phyloP scores from a whole-genome alignment of 2,888 invertebrate species.

The Tanytarsus gracilentus region DNA sequence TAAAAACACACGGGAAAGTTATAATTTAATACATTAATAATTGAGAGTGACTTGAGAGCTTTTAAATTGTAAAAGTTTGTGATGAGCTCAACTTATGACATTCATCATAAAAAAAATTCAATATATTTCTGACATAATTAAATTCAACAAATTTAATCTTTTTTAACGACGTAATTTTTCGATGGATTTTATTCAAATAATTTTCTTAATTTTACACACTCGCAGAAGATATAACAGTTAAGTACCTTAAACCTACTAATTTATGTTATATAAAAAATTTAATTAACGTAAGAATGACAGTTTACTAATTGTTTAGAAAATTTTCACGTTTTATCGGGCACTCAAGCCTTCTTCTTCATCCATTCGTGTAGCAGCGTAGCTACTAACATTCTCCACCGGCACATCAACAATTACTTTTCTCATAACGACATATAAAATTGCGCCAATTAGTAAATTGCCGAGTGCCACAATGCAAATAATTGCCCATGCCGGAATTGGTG shows the following conservation, averaged over 20 bases:
- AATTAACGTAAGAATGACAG: conserved; percentile 21
- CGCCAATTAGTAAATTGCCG: conserved; percentile 61
- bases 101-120: not conserved
- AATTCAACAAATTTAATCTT: too few species aligned
- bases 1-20: not conserved
- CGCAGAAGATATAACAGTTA: too few species aligned
- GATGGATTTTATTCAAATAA: too few species aligned
- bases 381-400: conserved; percentile 37
- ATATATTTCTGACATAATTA: not conserved
- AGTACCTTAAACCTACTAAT: too few species aligned
- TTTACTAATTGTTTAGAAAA: not conserved
- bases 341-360: conserved; percentile 35
- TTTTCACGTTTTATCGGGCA: too few species aligned
- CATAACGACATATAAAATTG: conserved; percentile 56
- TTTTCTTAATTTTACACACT: too few species aligned
- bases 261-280: too few species aligned
- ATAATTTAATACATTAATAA: not conserved
- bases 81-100: not conserved
- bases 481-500: conserved; percentile 69
- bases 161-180: too few species aligned
- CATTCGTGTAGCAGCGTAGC: conserved; percentile 40
- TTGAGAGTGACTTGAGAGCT: not conserved
- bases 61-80: not conserved
- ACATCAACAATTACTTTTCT: conserved; percentile 54
- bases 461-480: conserved; percentile 60